Evolutionary conservation across 2,113 vertebrate genomes (phyloP).

Genomic region (Malurus alboscapulatus): DNA sequence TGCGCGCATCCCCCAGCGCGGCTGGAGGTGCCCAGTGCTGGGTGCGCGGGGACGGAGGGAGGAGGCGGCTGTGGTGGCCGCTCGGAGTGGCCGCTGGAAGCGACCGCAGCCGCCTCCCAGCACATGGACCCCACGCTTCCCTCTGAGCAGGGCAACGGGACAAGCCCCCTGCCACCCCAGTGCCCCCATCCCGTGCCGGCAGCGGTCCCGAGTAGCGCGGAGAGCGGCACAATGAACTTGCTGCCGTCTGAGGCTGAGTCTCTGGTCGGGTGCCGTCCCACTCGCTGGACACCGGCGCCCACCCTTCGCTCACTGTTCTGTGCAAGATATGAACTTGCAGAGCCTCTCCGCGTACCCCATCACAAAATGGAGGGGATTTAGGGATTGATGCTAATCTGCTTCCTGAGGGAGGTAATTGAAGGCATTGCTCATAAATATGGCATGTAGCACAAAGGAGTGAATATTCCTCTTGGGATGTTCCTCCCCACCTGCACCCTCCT

Average conservation of each 20-base stretch:
- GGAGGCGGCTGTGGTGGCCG: not conserved
- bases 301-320: not conserved
- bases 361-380: conserved; percentile 37
- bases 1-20: not conserved
- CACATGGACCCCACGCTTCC: rapidly evolving
- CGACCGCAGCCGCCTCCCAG: not conserved
- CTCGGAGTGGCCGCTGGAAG: not conserved
- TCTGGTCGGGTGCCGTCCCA: not conserved
- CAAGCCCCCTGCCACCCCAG: not conserved
- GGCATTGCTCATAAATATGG: not conserved
- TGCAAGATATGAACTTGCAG: not conserved
- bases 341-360: not conserved
- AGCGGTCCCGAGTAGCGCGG: not conserved
- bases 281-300: rapidly evolving
- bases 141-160: not conserved
- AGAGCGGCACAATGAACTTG: not conserved
- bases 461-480: not conserved
- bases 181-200: not conserved
- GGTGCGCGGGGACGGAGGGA: not conserved
- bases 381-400: not conserved
- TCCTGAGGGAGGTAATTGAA: not conserved
- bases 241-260: not conserved
- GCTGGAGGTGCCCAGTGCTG: not conserved
- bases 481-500: not conserved
- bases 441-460: not conserved